A percentile compares a stretch with the other conserved stretches of the same genome.
phyloP scores from a whole-genome alignment of 2,888 invertebrate genomes.

The Mythimna impura region DNA sequence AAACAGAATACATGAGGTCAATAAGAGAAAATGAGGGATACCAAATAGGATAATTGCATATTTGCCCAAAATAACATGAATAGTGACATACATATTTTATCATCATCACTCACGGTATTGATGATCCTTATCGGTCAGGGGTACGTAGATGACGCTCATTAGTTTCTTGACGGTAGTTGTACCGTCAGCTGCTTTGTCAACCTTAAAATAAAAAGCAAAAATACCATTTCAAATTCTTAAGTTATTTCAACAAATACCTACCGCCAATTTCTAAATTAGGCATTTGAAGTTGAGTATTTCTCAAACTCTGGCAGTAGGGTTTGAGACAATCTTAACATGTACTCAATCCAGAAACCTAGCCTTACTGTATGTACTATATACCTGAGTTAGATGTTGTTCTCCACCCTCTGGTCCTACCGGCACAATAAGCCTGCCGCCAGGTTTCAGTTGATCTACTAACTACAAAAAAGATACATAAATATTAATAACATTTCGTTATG shows the following conservation, averaged over 20 bases:
- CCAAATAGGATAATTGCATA: not conserved
- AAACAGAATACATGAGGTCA: no score
- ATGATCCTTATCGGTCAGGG: constrained; percentile 94
- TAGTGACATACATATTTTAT: constrained; percentile 22
- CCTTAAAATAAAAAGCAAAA: constrained; percentile 86
- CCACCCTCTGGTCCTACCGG: constrained; percentile 97
- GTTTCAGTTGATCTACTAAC: constrained; percentile 96
- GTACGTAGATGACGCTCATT: constrained; percentile 99
- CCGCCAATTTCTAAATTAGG: no score
- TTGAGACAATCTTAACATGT: no score
- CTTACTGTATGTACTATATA: constrained; percentile 59
- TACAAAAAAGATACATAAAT: constrained; percentile 74
- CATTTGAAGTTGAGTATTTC: no score
- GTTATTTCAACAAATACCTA: no score
- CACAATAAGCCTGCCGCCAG: constrained; percentile 97
- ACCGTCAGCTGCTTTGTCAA: constrained; percentile 97
- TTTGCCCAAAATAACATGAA: constrained; percentile 10
- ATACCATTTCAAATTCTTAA: no score
- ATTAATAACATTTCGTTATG: not conserved
- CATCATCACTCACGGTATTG: constrained; percentile 86
- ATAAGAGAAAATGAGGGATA: no score
- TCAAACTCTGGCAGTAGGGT: no score
- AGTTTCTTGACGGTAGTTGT: constrained; percentile 93
- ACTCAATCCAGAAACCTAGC: no score
- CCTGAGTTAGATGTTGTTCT: constrained; percentile 96